Evolutionary conservation across 2,888 invertebrate genomes (phyloP), one percentile per base, ranked within the genome.

Genomic region (Calliopum simillimum): DNA sequence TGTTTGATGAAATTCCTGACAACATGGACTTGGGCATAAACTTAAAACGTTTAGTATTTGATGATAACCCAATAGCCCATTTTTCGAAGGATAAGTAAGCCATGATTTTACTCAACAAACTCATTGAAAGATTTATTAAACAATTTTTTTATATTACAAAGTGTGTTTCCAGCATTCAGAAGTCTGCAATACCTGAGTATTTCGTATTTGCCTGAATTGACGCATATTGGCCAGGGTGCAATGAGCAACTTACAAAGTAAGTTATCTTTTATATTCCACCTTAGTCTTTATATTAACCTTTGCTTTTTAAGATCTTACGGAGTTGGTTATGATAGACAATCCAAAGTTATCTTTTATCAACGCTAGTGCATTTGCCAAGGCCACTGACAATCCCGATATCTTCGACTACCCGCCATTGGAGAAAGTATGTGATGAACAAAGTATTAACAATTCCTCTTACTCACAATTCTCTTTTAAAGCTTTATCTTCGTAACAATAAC

Each of bases 401-500:
- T 88, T 88, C 46, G 87, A 89, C 66, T 93, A 91, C 90, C 93
- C 93, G 0, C 85, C 88, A 0, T 77, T 94, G 16, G 89, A 88
- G 79, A 90, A 89, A 87, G 92, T 92, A 25, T 25, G 5, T 25
- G 3, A 25, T 5, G 25, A 5, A 25, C 25, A 25, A 12, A n/a
- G 3, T 23, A 53, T 1, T 47, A 3, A 46, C n/a, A 43, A 41
- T 61, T 68, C 41, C 33, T 14, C 13, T 12, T 21, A 19, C 21
- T 11, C 2, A 13, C 19, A 59, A 51, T 51, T 33, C 21, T 8
- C 74, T 65, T 74, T 84, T 86, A 33, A 83, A 93, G 91, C 85
- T 97, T 0, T 89, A 91, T 78, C 85, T 96, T 12, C 89, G 90
- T 77, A 91, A 92, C 74, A 95, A 96, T 85, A 91, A 91, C 75